A percentile compares a stretch with the other conserved stretches of the same genome.
phyloP scores from a whole-genome alignment of 2,797 vertebrate genomes.

The Dallia pectoralis region DNA sequence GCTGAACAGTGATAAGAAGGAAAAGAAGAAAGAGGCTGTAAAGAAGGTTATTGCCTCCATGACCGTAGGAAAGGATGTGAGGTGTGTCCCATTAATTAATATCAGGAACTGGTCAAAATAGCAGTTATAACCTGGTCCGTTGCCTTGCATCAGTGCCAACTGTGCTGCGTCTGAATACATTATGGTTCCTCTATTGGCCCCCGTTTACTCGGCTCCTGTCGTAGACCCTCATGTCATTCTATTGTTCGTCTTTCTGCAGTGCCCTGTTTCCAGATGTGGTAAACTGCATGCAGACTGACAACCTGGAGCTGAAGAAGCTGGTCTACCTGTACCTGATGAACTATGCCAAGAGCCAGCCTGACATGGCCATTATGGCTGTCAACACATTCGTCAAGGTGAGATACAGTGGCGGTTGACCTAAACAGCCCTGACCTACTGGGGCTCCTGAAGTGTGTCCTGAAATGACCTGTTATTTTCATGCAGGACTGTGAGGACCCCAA shows the following conservation, averaged over 20 bases:
- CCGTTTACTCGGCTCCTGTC: neutral
- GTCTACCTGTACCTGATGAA: conserved; percentile 99
- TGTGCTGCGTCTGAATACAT: neutral
- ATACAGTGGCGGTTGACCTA: neutral
- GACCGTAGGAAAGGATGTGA: conserved; percentile 99
- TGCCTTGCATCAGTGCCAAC: neutral
- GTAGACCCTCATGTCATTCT: neutral
- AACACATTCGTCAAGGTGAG: conserved; percentile 97
- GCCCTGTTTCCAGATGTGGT: conserved; percentile 97
- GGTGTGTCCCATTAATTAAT: conserved; percentile 67
- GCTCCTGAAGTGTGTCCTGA: neutral
- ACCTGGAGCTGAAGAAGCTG: conserved; percentile 96
- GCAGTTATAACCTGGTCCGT: neutral
- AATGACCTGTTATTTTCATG: neutral
- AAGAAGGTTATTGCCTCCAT: conserved; percentile 99
- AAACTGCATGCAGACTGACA: conserved; percentile 99
- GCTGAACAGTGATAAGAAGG: conserved; percentile 98
- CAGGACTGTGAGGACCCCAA: conserved; percentile 98
- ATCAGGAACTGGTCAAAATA: neutral
- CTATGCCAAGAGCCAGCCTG: conserved; percentile 97
- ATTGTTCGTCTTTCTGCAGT: conserved; percentile 56
- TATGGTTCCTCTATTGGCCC: neutral
- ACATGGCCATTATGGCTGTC: conserved; percentile 99
- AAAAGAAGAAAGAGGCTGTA: conserved; percentile 98
- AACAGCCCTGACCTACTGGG: neutral